Conservation (phyloP, 2,113 vertebrate genomes). For the Synodontis membranacea region DNA sequence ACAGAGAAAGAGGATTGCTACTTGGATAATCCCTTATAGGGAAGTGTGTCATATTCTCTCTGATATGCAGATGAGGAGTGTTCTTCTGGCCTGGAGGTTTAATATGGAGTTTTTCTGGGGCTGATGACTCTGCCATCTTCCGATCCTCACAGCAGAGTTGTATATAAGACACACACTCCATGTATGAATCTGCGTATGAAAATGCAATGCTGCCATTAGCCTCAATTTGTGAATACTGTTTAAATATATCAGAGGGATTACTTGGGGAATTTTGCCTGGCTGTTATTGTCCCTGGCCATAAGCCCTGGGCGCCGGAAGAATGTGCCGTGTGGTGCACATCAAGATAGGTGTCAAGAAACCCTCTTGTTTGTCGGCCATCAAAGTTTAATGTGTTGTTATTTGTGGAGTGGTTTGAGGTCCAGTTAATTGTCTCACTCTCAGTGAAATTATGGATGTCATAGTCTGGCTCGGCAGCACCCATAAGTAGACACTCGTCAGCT, state of each 20-base stretch:
- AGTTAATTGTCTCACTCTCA: slow-evolving; percentile 70
- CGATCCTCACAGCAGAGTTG: slow-evolving; percentile 63
- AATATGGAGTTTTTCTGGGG: slow-evolving; percentile 53
- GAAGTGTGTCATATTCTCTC: slow-evolving; percentile 37
- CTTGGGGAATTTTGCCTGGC: slow-evolving; percentile 62
- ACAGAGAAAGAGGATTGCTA: slow-evolving; percentile 51
- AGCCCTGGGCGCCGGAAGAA: slow-evolving; percentile 53
- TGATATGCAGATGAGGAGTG: slow-evolving; percentile 39
- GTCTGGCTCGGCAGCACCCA: slow-evolving; percentile 56
- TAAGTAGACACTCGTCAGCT: slow-evolving; percentile 61
- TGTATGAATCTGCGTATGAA: slow-evolving; percentile 40
- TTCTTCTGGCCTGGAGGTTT: slow-evolving; percentile 52
- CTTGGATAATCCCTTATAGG: slow-evolving; percentile 26
- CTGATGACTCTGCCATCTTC: slow-evolving; percentile 48
- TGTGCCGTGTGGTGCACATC: slow-evolving; percentile 65
- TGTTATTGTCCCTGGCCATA: slow-evolving; percentile 56
- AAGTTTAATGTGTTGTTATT: slow-evolving; percentile 83
- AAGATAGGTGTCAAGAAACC: slow-evolving; percentile 63
- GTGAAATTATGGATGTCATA: slow-evolving; percentile 60
- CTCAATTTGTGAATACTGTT: slow-evolving; percentile 53
- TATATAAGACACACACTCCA: slow-evolving; percentile 62
- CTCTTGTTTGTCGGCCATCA: slow-evolving; percentile 63
- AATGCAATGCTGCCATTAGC: slow-evolving; percentile 21
- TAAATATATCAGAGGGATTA: slow-evolving; percentile 57
- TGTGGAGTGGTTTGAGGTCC: slow-evolving; percentile 84